Conservation (phyloP, 2,888 invertebrate genomes). For the Drosophila incognita region DNA sequence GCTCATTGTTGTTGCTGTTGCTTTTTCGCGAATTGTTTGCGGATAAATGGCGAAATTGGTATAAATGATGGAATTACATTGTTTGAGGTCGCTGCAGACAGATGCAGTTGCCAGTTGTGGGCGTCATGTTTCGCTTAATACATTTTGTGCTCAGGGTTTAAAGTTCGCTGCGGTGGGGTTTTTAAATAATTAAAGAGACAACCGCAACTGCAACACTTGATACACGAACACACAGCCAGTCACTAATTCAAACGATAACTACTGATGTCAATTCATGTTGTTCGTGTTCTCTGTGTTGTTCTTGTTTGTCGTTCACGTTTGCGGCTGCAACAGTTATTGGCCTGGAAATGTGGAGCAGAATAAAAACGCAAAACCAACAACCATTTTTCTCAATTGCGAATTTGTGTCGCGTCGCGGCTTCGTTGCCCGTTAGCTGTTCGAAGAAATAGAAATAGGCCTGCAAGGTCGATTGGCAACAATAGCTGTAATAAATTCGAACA, state of each 20-base stretch:
- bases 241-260: conserved; percentile 26
- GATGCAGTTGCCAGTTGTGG: conserved; percentile 31
- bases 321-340: conserved; percentile 37
- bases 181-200: conserved; percentile 46
- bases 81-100: conserved; percentile 68
- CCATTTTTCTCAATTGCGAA: conserved; percentile 21
- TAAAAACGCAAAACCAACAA: conserved; percentile 13
- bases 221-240: conserved; percentile 4
- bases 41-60: conserved; percentile 80
- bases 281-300: neutral
- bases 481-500: conserved; percentile 26
- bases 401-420: conserved; percentile 17
- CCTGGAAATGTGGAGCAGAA: conserved; percentile 31
- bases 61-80: conserved; percentile 82
- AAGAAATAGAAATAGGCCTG: conserved; percentile 10
- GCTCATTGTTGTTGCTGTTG: conserved; percentile 33
- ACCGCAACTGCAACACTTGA: conserved; percentile 39
- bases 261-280: conserved; percentile 16
- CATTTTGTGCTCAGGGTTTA: conserved; percentile 33
- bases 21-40: conserved; percentile 75
- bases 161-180: conserved; percentile 2
- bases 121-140: conserved; percentile 48
- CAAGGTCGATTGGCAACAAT: conserved; percentile 20
- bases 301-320: conserved; percentile 1
- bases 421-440: conserved; percentile 17